Conservation (phyloP, 2,888 invertebrate genomes). For the Lochmaea crataegi region DNA sequence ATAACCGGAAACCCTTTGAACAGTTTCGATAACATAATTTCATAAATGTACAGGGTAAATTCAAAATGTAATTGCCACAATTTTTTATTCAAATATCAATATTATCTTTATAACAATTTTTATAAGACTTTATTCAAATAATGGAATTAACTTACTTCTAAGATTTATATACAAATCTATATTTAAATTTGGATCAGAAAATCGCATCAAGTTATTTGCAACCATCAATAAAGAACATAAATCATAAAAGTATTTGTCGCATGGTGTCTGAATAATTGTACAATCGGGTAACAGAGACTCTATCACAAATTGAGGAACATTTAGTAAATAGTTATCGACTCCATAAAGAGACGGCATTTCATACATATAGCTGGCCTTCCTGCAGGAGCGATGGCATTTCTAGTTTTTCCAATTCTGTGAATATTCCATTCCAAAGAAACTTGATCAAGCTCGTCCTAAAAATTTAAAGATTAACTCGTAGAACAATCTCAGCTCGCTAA, state of each 20-base stretch:
- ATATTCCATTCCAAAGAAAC: slow-evolving; percentile 26
- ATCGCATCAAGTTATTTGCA: neutral
- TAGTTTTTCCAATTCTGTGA: slow-evolving; percentile 23
- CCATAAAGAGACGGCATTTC: slow-evolving; percentile 27
- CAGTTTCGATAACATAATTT: too few relatives aligned
- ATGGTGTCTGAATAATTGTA: slow-evolving; percentile 10
- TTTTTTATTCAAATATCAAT: too few relatives aligned
- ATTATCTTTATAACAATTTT: neutral
- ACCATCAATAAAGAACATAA: slow-evolving; percentile 12
- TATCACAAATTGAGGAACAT: slow-evolving; percentile 17
- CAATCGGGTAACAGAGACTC: neutral
- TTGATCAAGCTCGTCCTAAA: too few relatives aligned
- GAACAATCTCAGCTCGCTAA: too few relatives aligned
- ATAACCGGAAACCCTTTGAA: too few relatives aligned
- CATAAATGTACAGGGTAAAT: too few relatives aligned
- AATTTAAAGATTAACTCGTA: too few relatives aligned
- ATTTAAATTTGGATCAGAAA: neutral
- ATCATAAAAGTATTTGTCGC: slow-evolving; percentile 18
- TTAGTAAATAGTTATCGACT: slow-evolving; percentile 10
- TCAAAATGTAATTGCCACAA: too few relatives aligned
- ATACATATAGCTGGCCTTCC: slow-evolving; percentile 34
- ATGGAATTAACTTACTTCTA: slow-evolving; percentile 1
- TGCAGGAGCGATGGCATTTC: slow-evolving; percentile 21
- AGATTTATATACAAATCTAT: slow-evolving; percentile 19
- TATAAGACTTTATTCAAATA: slow-evolving; percentile 1